Conservation (phyloP, 2,888 invertebrate genomes). For the Phyto melanocephala region DNA sequence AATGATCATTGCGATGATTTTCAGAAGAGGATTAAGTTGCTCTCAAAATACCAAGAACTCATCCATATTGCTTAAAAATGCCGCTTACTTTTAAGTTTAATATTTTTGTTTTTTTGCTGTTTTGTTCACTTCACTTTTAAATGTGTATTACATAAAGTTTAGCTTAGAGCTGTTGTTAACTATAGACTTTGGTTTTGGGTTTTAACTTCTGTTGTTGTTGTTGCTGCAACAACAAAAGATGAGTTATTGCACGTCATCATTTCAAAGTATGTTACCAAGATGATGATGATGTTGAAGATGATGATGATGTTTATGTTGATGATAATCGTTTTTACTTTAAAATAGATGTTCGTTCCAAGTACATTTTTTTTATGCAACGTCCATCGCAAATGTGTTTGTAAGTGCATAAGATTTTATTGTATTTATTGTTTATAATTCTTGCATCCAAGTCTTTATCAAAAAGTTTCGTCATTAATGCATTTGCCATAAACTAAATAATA, state of each 20-base stretch:
- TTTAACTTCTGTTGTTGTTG: slow-evolving; percentile 12
- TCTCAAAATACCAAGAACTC: slow-evolving; percentile 50
- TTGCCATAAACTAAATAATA: not conserved
- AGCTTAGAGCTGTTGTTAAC: slow-evolving; percentile 34
- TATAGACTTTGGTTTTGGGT: not conserved
- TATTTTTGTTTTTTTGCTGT: not conserved
- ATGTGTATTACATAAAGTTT: slow-evolving; percentile 13
- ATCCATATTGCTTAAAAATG: slow-evolving; percentile 42
- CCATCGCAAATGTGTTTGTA: not conserved
- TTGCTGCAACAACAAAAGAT: slow-evolving; percentile 6
- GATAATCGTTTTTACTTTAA: slow-evolving; percentile 18
- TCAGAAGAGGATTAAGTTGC: slow-evolving; percentile 43
- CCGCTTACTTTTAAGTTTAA: slow-evolving; percentile 40
- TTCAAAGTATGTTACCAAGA: no score
- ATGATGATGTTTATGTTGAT: slow-evolving; percentile 4
- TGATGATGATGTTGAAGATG: no score
- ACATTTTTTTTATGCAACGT: not conserved
- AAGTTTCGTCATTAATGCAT: slow-evolving; percentile 43
- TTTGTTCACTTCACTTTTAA: not conserved
- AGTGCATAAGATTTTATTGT: not conserved
- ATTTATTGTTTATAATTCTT: not conserved
- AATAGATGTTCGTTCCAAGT: not conserved
- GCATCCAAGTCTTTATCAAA: slow-evolving; percentile 12
- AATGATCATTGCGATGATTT: slow-evolving; percentile 32
- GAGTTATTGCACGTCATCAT: slow-evolving; percentile 23